Base-by-base conservation (phyloP, 35 echinoderm and acorn worm species). In the Hemicentrotus pulcherrimus region DNA sequence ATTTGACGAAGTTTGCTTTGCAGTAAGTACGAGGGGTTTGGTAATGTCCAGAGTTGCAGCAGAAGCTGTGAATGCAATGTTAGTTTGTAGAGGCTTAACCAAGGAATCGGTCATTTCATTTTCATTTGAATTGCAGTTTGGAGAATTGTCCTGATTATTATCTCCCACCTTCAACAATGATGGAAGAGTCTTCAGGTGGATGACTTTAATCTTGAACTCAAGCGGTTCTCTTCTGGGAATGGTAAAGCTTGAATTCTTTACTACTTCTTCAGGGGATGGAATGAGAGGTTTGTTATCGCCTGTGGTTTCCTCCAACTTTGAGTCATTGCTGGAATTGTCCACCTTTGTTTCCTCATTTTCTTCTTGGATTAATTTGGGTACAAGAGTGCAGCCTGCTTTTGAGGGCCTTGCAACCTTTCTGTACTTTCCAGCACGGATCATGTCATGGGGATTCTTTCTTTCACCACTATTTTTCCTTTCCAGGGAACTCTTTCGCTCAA, bases 151-250 rank as follows among this genome's bases (percentile, higher is more conserved):
- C 30, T 93, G 91, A 31, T 93, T 93, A 15, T 58, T 28, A 5
- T 98, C 95, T 31, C 94, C 94, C 70, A 95, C 61, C 33, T 96
- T 95, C 14, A 94, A 55, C 24, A 99, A 70, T n/a, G 98, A 97
- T 31, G 97, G 97, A 47, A 99, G 93, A 47, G 96, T 99, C 32
- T 96, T 96, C 31, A 97, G 92, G 92, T 99, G 94, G 0, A 98
- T 94, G 9, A 98, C 97, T 94, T 99, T 97, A 86, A 99, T 99
- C 94, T 96, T 99, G 59, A 99, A 99, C 92, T 97, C 96, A 47
- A 99, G 94, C 46, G 98, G 98, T 94, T 99, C 97, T 45, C 97
- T 88, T 89, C 98, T 99, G 9, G 97, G 96, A 41, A 97, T 94
- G 24, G 86, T 32, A 46, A 88, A 86, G 24, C 94, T 88, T 30